A percentile compares a stretch with the other conserved stretches of the same genome.
Conservation (phyloP, 1,140 invertebrate species). For the Brachionus asplanchnoidis region DNA sequence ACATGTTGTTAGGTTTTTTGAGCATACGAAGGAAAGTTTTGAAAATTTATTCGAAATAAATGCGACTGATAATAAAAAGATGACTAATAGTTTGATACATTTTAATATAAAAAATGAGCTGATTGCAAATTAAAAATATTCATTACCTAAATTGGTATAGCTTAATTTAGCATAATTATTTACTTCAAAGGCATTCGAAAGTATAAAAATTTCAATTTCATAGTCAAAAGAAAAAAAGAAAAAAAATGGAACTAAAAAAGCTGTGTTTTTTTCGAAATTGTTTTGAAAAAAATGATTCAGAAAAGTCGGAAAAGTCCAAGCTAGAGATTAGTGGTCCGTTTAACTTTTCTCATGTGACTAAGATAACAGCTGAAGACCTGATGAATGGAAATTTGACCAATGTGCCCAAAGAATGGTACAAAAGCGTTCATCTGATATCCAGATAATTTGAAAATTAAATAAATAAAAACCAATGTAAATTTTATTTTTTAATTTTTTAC, state of each 20-base stretch:
- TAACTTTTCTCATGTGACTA: background rate
- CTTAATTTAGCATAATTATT: background rate
- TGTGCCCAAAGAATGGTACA: constrained; percentile 24
- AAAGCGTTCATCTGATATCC: background rate
- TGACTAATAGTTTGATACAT: no score
- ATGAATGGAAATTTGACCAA: background rate
- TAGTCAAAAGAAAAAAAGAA: background rate
- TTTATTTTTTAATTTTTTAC: no score
- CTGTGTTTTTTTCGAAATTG: constrained; percentile 4
- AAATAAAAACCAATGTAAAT: no score
- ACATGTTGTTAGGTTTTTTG: no score
- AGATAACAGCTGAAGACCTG: background rate
- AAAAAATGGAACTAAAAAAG: constrained; percentile 16
- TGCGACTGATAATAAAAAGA: no score
- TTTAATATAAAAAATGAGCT: no score
- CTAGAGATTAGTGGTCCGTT: background rate
- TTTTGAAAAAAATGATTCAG: background rate
- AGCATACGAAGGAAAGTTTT: no score
- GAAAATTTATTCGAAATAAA: no score
- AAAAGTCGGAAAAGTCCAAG: background rate
- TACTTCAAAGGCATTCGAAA: background rate
- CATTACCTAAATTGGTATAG: no score
- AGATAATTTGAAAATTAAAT: background rate
- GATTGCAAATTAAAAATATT: no score
- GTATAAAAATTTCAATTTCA: background rate